A percentile compares a stretch with the other conserved stretches of the same genome.
phyloP scores from a whole-genome alignment of 2,888 invertebrate genomes.

The Eueremaeus valkanovi region DNA sequence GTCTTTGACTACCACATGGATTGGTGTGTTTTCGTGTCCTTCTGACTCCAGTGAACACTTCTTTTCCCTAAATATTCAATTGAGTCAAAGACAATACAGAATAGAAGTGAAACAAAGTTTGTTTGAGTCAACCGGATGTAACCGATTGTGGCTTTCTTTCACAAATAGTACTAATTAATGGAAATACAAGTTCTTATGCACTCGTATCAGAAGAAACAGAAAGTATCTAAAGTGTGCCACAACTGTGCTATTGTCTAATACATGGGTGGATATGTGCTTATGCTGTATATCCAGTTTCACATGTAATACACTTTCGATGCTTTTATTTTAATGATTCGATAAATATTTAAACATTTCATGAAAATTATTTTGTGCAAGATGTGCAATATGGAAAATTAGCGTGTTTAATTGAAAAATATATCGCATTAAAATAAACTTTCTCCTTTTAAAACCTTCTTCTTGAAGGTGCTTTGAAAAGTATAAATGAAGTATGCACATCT shows the following conservation, averaged over 20 bases:
- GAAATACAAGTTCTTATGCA: not conserved
- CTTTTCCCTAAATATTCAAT: not conserved
- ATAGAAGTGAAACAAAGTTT: not conserved
- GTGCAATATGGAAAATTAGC: too few relatives aligned
- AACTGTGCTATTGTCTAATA: not conserved
- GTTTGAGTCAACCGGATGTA: slow-evolving; percentile 15
- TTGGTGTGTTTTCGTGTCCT: not conserved
- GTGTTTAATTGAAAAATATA: too few relatives aligned
- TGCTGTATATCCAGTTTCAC: not conserved
- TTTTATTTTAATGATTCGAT: too few relatives aligned
- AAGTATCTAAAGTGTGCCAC: slow-evolving; percentile 2
- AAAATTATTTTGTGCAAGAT: too few relatives aligned
- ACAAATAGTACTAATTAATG: not conserved
- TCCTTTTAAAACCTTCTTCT: too few relatives aligned
- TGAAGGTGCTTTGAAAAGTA: too few relatives aligned
- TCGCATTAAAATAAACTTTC: too few relatives aligned
- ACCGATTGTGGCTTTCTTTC: not conserved
- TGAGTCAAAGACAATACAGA: not conserved
- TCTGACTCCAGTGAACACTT: slow-evolving; percentile 21
- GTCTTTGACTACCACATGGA: not conserved
- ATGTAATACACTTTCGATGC: not conserved
- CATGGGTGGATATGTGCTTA: too few relatives aligned
- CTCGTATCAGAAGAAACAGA: not conserved
- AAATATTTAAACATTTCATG: too few relatives aligned
- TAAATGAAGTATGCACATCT: too few relatives aligned